phyloP scores from a whole-genome alignment of 2,113 vertebrate species.

The Datnioides undecimradiatus region DNA sequence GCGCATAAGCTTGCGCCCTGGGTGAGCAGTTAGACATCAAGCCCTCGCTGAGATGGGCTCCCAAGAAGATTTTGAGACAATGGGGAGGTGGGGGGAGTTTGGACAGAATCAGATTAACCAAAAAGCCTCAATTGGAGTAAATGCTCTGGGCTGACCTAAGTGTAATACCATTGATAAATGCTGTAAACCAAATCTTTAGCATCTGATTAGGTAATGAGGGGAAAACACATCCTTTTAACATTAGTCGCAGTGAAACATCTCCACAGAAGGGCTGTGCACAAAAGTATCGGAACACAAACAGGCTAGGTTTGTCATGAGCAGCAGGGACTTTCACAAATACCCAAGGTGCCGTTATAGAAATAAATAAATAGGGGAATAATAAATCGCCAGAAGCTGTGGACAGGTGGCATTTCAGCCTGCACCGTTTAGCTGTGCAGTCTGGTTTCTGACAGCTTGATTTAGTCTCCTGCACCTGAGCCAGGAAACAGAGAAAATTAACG shows the following conservation, averaged over 20 bases:
- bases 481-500: slow-evolving; percentile 61
- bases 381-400: slow-evolving; percentile 75
- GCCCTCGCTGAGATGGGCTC: slow-evolving; percentile 59
- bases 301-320: slow-evolving; percentile 27
- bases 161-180: slow-evolving; percentile 64
- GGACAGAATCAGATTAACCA: slow-evolving; percentile 73
- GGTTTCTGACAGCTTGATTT: slow-evolving; percentile 82
- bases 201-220: slow-evolving; percentile 65
- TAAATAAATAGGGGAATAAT: slow-evolving; percentile 73
- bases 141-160: slow-evolving; percentile 51
- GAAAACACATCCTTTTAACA: slow-evolving; percentile 37
- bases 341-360: slow-evolving; percentile 63
- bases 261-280: neutral
- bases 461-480: slow-evolving; percentile 71
- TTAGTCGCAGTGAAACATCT: slow-evolving; percentile 32
- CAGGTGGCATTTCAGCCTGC: slow-evolving; percentile 80
- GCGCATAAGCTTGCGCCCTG: slow-evolving; percentile 58
- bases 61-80: slow-evolving; percentile 73
- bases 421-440: slow-evolving; percentile 78
- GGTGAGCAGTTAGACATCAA: slow-evolving; percentile 62
- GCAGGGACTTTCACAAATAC: slow-evolving; percentile 50
- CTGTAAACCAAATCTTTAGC: slow-evolving; percentile 69
- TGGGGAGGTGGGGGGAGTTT: neutral
- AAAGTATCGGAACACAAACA: slow-evolving; percentile 34
- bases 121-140: slow-evolving; percentile 69